Evolutionary conservation across 2,113 vertebrate genomes (phyloP).

Genomic region (Mustela nigripes): DNA sequence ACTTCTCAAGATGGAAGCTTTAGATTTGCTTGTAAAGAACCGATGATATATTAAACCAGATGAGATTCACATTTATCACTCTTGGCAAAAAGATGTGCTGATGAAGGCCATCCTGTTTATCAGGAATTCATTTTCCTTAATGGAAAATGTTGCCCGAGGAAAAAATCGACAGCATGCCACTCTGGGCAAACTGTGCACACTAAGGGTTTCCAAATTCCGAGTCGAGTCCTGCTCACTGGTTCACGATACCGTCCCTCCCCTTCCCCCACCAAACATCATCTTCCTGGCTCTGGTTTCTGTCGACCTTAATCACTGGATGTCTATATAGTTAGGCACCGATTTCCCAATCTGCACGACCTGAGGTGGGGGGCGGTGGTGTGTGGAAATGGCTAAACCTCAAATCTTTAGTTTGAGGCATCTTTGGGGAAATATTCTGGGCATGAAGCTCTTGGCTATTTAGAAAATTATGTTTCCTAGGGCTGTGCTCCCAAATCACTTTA

Average conservation of each 20-base stretch:
- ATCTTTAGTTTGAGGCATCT: conserved; percentile 23
- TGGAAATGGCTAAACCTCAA: background rate
- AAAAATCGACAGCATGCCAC: background rate
- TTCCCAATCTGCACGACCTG: conserved; percentile 31
- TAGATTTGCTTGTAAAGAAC: background rate
- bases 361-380: background rate
- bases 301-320: conserved; percentile 38
- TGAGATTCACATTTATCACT: background rate
- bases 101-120: background rate
- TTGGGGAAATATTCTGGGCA: conserved; percentile 32
- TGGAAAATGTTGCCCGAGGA: conserved; percentile 40
- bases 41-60: background rate
- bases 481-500: conserved; percentile 40
- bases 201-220: conserved; percentile 49
- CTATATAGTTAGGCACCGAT: conserved; percentile 47
- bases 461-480: conserved; percentile 53
- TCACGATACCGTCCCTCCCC: background rate
- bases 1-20: background rate
- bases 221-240: conserved; percentile 29
- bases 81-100: background rate
- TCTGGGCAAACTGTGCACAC: conserved; percentile 44
- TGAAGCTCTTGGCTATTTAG: conserved; percentile 60
- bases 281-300: conserved; percentile 63
- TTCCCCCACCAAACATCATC: background rate
- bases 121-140: conserved; percentile 9